These are phyloP conservation scores for Apis laboriosa DNA, from an alignment of 1,140 invertebrate species.

Conservation along the genomic window DNA sequence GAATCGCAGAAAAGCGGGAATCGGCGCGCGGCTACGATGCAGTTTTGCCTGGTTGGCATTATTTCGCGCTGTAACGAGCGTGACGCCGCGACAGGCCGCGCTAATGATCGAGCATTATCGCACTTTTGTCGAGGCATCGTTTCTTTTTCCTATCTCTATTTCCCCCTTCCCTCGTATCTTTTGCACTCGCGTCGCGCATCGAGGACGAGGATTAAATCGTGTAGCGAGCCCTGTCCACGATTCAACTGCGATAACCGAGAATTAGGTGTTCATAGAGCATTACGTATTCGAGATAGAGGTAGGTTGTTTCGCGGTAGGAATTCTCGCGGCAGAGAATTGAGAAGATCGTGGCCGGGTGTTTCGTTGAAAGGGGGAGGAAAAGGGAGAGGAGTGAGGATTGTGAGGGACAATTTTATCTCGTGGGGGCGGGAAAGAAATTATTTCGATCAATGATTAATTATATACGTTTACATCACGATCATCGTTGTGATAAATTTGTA, in stretches of 20 bases:
- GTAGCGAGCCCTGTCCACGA: background rate
- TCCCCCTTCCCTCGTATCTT: background rate
- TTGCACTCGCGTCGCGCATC: background rate
- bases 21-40: constrained; percentile 21
- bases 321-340: background rate
- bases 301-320: background rate
- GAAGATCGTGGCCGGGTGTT: background rate
- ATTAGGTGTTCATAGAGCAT: background rate
- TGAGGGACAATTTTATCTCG: no score
- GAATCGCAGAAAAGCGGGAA: constrained; percentile 69
- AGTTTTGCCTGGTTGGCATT: constrained; percentile 38
- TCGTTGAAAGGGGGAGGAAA: background rate
- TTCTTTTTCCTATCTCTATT: background rate
- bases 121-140: constrained; percentile 39
- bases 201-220: background rate
- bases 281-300: background rate
- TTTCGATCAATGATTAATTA: no score
- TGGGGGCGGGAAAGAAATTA: no score
- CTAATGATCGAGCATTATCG: constrained; percentile 52
- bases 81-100: constrained; percentile 37
- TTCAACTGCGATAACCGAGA: background rate
- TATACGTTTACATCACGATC: no score
- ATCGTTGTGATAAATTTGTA: no score
- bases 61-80: constrained; percentile 45
- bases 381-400: background rate